Conservation (phyloP, 2,113 vertebrate species). For the Cavia porcellus region DNA sequence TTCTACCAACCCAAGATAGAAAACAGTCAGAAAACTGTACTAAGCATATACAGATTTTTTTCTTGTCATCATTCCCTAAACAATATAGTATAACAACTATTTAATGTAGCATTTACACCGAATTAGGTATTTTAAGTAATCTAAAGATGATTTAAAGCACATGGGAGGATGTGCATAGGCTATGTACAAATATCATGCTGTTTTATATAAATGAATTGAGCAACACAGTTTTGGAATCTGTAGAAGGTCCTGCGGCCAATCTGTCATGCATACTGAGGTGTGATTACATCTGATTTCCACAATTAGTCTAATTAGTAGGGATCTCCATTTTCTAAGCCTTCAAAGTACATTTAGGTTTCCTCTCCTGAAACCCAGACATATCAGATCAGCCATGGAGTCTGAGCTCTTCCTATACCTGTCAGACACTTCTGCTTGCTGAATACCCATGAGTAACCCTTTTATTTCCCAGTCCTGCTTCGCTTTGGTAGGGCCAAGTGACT, state of each 20-base stretch:
- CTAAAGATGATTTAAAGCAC: not conserved
- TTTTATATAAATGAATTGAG: not conserved
- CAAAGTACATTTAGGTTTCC: not conserved
- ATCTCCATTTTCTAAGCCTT: constrained; percentile 28
- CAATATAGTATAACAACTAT: not conserved
- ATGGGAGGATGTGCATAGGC: not conserved
- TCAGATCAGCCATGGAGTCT: not conserved
- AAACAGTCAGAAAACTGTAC: not conserved
- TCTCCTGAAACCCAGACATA: not conserved
- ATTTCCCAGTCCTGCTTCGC: not conserved
- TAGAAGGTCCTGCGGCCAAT: not conserved
- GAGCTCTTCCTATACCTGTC: not conserved
- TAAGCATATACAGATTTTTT: not conserved
- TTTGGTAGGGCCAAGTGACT: not conserved
- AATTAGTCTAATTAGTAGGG: constrained; percentile 14
- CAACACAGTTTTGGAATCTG: not conserved
- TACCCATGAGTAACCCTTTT: not conserved
- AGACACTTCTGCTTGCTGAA: not conserved
- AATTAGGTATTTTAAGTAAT: not conserved
- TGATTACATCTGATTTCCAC: constrained; percentile 16
- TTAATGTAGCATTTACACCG: no score
- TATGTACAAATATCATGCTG: not conserved
- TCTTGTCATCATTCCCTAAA: not conserved
- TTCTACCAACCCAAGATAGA: not conserved
- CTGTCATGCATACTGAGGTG: no score